Percentiles rank a stretch among this genome's conserved stretches.
These are phyloP conservation scores for Siphamia tubifer DNA, from an alignment of 2,113 vertebrate genomes.

Conservation along the genomic window DNA sequence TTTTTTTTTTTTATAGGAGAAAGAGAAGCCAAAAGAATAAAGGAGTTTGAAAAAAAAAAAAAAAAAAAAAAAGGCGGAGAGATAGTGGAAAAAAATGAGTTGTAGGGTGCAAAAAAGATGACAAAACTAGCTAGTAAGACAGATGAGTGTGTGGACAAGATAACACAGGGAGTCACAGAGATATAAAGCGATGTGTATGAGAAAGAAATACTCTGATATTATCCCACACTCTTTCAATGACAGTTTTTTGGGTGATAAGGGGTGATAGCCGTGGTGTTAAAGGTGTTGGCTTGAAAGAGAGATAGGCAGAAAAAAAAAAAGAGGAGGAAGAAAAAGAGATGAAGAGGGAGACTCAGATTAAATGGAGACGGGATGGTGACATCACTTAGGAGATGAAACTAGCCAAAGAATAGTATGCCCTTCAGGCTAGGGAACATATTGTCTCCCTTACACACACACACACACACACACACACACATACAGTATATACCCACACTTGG, in stretches of 20 bases:
- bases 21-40: conserved; percentile 8
- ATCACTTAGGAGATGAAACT: conserved; percentile 70
- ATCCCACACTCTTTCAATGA: conserved; percentile 46
- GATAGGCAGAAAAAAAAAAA: conserved; percentile 17
- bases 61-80: neutral
- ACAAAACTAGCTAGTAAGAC: conserved; percentile 29
- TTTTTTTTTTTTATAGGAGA: conserved; percentile 10
- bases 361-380: conserved; percentile 53
- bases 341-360: conserved; percentile 34
- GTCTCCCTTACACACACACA: neutral
- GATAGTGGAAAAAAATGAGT: neutral
- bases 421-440: conserved; percentile 45
- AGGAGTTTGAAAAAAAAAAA: neutral
- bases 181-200: conserved; percentile 41
- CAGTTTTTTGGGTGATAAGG: conserved; percentile 52
- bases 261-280: conserved; percentile 24
- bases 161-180: conserved; percentile 16
- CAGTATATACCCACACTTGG: too few species aligned
- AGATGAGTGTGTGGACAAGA: conserved; percentile 45
- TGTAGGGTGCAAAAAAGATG: neutral
- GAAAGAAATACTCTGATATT: conserved; percentile 51
- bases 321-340: neutral
- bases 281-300: conserved; percentile 33
- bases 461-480: conserved; percentile 4
- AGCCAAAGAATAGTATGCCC: conserved; percentile 49